A percentile compares a stretch with the other conserved stretches of the same genome.
These are phyloP conservation scores for Thaumetopoea pityocampa DNA, from an alignment of 1,140 invertebrate species.

Conservation along the genomic window DNA sequence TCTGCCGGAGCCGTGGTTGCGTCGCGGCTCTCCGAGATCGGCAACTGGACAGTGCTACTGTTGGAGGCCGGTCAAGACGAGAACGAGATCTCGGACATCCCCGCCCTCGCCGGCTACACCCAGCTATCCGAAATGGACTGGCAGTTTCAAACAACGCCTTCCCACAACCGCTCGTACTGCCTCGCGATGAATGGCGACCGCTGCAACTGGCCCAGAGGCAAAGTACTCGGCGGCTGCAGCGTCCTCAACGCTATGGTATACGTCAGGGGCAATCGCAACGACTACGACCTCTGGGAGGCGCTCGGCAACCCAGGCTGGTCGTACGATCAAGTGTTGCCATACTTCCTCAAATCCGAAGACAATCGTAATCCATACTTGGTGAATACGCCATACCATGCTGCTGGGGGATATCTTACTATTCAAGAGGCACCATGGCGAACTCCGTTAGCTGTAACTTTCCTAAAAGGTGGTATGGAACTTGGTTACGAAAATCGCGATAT, in stretches of 20 bases:
- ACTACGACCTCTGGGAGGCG: conserved; percentile 94
- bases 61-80: conserved; percentile 91
- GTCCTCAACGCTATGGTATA: conserved; percentile 98
- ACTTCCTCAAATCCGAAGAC: conserved; percentile 93
- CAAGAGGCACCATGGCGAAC: conserved; percentile 89
- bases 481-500: conserved; percentile 89
- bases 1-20: conserved; percentile 95
- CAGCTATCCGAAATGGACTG: conserved; percentile 92
- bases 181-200: conserved; percentile 89
- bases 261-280: conserved; percentile 91
- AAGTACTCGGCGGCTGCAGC: conserved; percentile 94
- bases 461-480: conserved; percentile 87
- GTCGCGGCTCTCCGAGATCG: conserved; percentile 87
- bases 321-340: conserved; percentile 90
- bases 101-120: conserved; percentile 84
- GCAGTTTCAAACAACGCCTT: conserved; percentile 93
- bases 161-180: conserved; percentile 84
- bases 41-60: conserved; percentile 87
- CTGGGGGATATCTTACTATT: conserved; percentile 88
- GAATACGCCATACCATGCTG: conserved; percentile 84
- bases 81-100: conserved; percentile 87
- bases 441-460: conserved; percentile 86
- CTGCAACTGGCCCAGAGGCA: conserved; percentile 92
- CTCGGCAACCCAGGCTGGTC: conserved; percentile 94
- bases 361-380: conserved; percentile 88